Evolutionary conservation across 2,113 vertebrate species (phyloP), one percentile per base, ranked within the genome.

Genomic region (Planiliza haematocheilus): DNA sequence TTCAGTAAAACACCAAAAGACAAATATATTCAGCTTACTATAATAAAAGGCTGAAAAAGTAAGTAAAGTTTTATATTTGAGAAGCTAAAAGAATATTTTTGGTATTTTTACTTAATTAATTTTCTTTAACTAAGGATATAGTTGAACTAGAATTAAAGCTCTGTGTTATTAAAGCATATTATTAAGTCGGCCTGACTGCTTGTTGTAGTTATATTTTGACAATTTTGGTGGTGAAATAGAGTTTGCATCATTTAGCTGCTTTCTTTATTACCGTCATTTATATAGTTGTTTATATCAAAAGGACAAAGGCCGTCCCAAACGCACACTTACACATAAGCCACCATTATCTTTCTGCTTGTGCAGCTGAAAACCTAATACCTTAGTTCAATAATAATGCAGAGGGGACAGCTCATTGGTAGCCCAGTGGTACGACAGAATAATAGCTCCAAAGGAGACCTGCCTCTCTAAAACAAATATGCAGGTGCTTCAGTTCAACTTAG

Each of bases 331-430:
- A 94, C 70, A 93, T 97, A 97, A 98, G 96, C 96, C 95, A 95
- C 96, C 93, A 96, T 99, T 97, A 97, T 97, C 95, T 97, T 98
- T 96, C 92, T 97, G 96, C 96, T 97, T 96, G 95, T 95, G 94
- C 95, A 94, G 96, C 95, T 95, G 95, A 96, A 97, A 97, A 94
- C 95, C 94, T 96, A 96, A 97, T 95, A 94, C 93, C 94, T 94
- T 90, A 94, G 95, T 94, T 96, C 96, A 96, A 98, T 97, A 98
- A 97, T 95, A 95, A 95, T 95, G 94, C 94, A 95, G 94, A 95
- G 65, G 86, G 88, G 91, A 92, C 89, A 91, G 86, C 91, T 91
- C 90, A 88, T 91, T 86, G 88, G 77, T 81, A 70, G 87, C 83
- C 83, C 88, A 61, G 82, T 68, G 64, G 70, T 77, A 85, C 72